Percentiles rank a stretch among this genome's conserved stretches.
Conservation (phyloP, 2,113 vertebrate genomes). For the Otocyon megalotis region DNA sequence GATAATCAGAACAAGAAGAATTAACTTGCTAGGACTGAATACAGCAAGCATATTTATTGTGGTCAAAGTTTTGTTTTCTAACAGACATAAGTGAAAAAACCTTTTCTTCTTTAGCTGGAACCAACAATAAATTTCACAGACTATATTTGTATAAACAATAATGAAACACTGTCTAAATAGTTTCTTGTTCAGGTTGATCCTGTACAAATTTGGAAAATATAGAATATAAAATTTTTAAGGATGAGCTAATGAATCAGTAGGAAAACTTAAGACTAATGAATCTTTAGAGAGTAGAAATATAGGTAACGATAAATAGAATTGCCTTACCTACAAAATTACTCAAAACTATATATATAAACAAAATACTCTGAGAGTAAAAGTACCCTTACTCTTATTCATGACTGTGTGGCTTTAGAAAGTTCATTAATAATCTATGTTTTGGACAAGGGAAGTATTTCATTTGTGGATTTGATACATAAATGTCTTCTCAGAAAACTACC, state of each 20-base stretch:
- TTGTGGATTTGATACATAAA: background rate
- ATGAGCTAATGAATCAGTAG: background rate
- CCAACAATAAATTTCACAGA: background rate
- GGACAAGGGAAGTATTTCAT: background rate
- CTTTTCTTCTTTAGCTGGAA: background rate
- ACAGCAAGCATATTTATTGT: background rate
- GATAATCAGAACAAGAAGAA: background rate
- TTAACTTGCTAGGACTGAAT: background rate
- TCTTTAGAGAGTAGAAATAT: background rate
- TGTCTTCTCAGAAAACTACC: background rate
- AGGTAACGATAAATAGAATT: background rate
- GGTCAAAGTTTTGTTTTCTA: background rate
- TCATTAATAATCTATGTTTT: background rate
- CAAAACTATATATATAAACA: background rate
- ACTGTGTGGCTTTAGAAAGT: background rate
- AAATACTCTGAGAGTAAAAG: background rate
- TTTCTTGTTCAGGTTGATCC: constrained; percentile 1
- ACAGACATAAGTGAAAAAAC: background rate
- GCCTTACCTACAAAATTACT: background rate
- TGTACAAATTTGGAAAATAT: background rate
- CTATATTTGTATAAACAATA: background rate
- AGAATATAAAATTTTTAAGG: background rate
- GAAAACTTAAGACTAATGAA: background rate
- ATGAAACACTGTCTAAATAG: background rate
- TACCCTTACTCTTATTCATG: background rate